Evolutionary conservation across 2,797 vertebrate genomes (phyloP), one percentile per base, ranked within the genome.

Genomic region (Ctenopoma multispine): DNA sequence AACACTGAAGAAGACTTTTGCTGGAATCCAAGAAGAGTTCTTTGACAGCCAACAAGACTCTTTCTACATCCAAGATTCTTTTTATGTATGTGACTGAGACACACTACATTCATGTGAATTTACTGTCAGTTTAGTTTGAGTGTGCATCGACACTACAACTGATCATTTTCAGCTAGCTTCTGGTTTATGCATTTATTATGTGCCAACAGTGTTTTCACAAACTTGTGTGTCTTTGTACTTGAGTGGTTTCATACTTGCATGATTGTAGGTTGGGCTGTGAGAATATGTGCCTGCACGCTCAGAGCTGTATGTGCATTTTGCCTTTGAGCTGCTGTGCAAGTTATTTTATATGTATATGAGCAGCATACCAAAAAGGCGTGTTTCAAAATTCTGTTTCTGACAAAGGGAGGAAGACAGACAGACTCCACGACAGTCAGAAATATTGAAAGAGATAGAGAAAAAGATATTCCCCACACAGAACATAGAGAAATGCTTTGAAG

Each of bases 401-500:
- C 46, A 69, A 67, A 48, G 0, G 4, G 15, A 63, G 36, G 3
- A 24, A 31, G 47, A 47, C 14, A 63, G 36, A 44, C 8, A 64
- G 4, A 47, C 13, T 12, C 23, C 3, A 21, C 11, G 7, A 34
- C 17, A 47, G 61, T 24, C 18, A 34, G 49, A 29, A 1, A 58
- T 18, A 57, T 0, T 10, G 48, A 54, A 17, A 58, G 31, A 34
- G 18, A 51, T 13, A 1, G 44, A 60, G 50, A 24, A 6, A 24
- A 6, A 44, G 43, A 38, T 27, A 46, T 40, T 55, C 51, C 46
- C 8, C 31, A 41, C 24, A 47, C 51, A 41, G 31, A 41, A 11
- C 46, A 43, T 56, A 63, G 50, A 38, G 40, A 72, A 11, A 50
- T 8, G 18, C 70, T 80, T 75, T 80, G 70, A 75, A 80, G 70